phyloP scores from a whole-genome alignment of 2,797 vertebrate genomes.

The Lagodon rhomboides region DNA sequence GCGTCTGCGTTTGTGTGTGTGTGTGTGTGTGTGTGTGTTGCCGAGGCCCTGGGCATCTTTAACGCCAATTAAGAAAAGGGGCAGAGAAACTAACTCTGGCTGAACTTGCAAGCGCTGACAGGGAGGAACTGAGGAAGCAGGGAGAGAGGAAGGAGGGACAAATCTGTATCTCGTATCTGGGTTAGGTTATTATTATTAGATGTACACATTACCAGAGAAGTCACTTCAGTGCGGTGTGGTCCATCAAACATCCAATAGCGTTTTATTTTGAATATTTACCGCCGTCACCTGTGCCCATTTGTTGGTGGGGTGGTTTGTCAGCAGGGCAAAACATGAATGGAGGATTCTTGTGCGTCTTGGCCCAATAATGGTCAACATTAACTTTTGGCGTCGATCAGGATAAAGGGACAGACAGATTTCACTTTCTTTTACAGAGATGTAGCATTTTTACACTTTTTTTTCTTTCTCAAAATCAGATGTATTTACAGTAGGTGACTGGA shows the following conservation, averaged over 20 bases:
- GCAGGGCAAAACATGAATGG: no score
- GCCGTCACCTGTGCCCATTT: no score
- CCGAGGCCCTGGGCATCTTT: conserved; percentile 79
- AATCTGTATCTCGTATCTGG: conserved; percentile 50
- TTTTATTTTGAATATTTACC: conserved; percentile 19
- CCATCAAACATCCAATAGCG: neutral
- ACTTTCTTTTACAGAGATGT: no score
- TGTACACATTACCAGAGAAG: conserved; percentile 21
- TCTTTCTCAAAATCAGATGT: no score
- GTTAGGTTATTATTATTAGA: conserved; percentile 53
- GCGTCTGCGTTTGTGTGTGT: conserved; percentile 29
- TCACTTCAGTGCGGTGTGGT: conserved; percentile 1
- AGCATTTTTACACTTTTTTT: no score
- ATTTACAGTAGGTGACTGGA: no score
- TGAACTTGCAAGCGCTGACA: conserved; percentile 67
- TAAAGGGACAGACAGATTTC: no score
- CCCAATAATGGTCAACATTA: no score
- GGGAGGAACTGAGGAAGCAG: conserved; percentile 63
- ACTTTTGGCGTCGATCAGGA: no score
- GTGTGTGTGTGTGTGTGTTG: conserved; percentile 53
- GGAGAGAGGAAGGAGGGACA: conserved; percentile 54
- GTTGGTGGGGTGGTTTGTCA: no score
- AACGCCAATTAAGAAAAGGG: conserved; percentile 84
- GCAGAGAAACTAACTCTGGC: conserved; percentile 67
- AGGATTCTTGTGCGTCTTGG: no score